phyloP scores from a whole-genome alignment of 2,113 vertebrate species.

The Clarias gariepinus region DNA sequence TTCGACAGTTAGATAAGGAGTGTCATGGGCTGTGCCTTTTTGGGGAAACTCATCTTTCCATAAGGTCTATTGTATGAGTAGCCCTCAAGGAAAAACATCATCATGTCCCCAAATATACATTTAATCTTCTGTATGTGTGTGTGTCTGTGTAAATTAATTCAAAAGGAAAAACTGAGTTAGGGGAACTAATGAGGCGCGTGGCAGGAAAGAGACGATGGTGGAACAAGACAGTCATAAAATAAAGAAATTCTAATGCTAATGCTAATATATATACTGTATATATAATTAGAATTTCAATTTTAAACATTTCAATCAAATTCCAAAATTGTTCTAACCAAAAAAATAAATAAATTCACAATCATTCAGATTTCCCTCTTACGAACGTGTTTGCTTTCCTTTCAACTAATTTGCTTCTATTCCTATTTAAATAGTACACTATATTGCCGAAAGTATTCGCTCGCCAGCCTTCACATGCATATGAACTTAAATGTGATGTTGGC shows the following conservation, averaged over 20 bases:
- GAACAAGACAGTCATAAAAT: background rate
- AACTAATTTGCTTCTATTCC: background rate
- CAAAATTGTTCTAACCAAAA: background rate
- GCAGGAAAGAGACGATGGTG: background rate
- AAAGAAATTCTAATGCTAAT: background rate
- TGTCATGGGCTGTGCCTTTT: slow-evolving; percentile 22
- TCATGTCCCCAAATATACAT: slow-evolving; percentile 4
- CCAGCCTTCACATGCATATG: too few species aligned
- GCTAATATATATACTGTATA: background rate
- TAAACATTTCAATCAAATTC: background rate
- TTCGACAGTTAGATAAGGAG: slow-evolving; percentile 50
- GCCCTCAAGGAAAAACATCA: slow-evolving; percentile 25
- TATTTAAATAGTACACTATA: background rate
- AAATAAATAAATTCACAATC: background rate
- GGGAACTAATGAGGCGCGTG: background rate
- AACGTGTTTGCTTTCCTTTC: background rate
- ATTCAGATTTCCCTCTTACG: background rate
- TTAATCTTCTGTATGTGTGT: background rate
- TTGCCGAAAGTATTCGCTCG: too few species aligned
- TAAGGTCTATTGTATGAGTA: slow-evolving; percentile 11
- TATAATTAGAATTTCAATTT: too few species aligned
- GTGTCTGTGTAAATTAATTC: background rate
- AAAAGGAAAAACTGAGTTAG: background rate
- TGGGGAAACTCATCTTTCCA: slow-evolving; percentile 20
- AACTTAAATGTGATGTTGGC: too few species aligned